phyloP scores from a whole-genome alignment of 1,140 invertebrate genomes.

The Meloidogyne floridensis region DNA sequence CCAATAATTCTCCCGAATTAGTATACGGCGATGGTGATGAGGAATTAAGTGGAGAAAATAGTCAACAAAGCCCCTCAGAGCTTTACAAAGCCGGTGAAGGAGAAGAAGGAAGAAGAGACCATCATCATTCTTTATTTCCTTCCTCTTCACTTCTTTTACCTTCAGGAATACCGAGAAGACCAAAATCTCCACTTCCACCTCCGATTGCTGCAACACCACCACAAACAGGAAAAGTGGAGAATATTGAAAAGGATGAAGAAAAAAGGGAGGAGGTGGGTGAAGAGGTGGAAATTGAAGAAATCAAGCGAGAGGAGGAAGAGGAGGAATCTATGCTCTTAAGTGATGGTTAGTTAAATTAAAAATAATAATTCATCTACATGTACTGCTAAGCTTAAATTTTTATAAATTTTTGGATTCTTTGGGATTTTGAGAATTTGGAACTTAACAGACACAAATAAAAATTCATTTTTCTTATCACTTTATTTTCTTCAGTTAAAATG shows the following conservation, averaged over 20 bases:
- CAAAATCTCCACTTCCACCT: constrained; percentile 28
- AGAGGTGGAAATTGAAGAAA: constrained; percentile 9
- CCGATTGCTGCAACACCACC: constrained; percentile 25
- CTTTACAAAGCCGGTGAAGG: neutral
- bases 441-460: too few species aligned
- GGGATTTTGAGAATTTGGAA: too few species aligned
- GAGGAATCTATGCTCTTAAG: constrained; percentile 15
- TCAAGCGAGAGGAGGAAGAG: constrained; percentile 9
- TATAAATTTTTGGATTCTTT: too few species aligned
- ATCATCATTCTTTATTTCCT: neutral
- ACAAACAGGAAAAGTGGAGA: neutral
- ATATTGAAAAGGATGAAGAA: neutral
- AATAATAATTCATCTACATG: neutral
- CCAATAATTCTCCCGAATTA: neutral
- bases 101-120: neutral
- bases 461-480: too few species aligned
- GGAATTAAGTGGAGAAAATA: constrained; percentile 3
- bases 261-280: neutral
- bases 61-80: neutral
- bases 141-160: constrained; percentile 16
- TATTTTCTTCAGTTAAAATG: neutral
- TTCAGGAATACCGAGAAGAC: constrained; percentile 17
- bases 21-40: constrained; percentile 16
- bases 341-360: constrained; percentile 6
- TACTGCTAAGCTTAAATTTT: too few species aligned